Percentiles rank a stretch among this genome's conserved stretches.
phyloP scores from a whole-genome alignment of 2,888 invertebrate species.

The Drosophila recens region DNA sequence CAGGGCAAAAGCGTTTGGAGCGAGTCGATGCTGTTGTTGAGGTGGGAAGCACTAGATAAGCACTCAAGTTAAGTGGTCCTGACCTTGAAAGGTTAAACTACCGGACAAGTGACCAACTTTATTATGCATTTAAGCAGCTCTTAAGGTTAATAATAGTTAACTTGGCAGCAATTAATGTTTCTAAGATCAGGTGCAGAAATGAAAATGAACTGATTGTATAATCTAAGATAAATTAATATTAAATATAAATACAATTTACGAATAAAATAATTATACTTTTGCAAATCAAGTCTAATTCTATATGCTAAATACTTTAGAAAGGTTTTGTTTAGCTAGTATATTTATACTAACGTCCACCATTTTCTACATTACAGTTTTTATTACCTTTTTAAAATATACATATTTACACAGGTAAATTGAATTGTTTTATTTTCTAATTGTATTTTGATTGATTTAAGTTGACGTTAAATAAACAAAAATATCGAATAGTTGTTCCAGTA shows the following conservation, averaged over 20 bases:
- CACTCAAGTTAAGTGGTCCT: constrained; percentile 37
- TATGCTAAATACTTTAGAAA: neutral
- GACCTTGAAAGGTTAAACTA: constrained; percentile 49
- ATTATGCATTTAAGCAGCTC: constrained; percentile 2
- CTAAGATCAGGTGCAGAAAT: constrained; percentile 3
- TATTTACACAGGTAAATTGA: too few relatives aligned
- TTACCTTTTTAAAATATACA: too few relatives aligned
- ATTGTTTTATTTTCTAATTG: too few relatives aligned
- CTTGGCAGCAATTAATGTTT: neutral
- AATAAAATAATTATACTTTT: neutral
- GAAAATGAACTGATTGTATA: neutral
- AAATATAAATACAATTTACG: neutral
- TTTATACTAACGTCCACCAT: too few relatives aligned
- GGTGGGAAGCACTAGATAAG: constrained; percentile 24
- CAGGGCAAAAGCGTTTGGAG: constrained; percentile 31
- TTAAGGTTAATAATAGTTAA: constrained; percentile 9
- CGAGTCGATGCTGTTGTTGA: constrained; percentile 13
- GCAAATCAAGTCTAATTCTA: neutral
- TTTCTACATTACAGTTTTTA: too few relatives aligned
- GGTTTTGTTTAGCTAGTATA: neutral
- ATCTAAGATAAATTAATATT: neutral
- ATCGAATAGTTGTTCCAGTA: too few relatives aligned
- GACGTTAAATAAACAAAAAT: too few relatives aligned
- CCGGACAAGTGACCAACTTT: constrained; percentile 3
- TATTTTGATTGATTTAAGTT: neutral